Percentiles rank a stretch among this genome's conserved stretches.
phyloP scores from a whole-genome alignment of 2,797 vertebrate genomes.

The Alfaro cultratus region DNA sequence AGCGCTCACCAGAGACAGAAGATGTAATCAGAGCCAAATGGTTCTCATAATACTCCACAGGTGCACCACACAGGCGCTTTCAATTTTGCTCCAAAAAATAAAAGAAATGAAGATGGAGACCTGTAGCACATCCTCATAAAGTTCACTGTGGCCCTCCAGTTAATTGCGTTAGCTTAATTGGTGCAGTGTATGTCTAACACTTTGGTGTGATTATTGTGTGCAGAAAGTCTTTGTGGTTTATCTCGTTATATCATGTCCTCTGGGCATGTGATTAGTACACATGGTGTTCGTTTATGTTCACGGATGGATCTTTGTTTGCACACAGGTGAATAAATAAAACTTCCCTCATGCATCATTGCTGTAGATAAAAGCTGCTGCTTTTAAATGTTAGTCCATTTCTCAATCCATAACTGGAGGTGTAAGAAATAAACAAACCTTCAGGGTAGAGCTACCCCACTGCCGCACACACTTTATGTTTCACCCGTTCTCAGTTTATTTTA shows the following conservation, averaged over 20 bases:
- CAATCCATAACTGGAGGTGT: conserved; percentile 41
- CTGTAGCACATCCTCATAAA: conserved; percentile 49
- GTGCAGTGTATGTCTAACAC: conserved; percentile 59
- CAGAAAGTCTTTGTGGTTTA: conserved; percentile 71
- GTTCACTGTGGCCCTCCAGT: conserved; percentile 55
- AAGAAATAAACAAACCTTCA: conserved; percentile 28
- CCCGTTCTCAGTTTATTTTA: conserved; percentile 74
- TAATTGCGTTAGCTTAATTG: conserved; percentile 75
- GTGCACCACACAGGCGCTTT: conserved; percentile 55
- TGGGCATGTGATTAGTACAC: conserved; percentile 56
- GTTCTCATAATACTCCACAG: conserved; percentile 62
- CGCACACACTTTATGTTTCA: conserved; percentile 55
- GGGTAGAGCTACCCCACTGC: conserved; percentile 29
- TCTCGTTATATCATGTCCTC: conserved; percentile 69
- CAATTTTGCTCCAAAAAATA: conserved; percentile 34
- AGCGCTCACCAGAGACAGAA: conserved; percentile 50
- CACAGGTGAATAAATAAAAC: conserved; percentile 38
- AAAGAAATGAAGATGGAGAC: conserved; percentile 51
- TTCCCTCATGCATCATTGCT: conserved; percentile 26
- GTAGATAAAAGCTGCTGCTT: conserved; percentile 29
- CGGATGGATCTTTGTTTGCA: conserved; percentile 18
- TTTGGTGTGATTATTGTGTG: conserved; percentile 71
- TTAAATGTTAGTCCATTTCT: conserved; percentile 49
- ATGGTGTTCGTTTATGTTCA: conserved; percentile 12
- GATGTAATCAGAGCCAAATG: conserved; percentile 64